Conservation (phyloP, 2,797 vertebrate genomes). For the Enteromius unitaeniatus region DNA sequence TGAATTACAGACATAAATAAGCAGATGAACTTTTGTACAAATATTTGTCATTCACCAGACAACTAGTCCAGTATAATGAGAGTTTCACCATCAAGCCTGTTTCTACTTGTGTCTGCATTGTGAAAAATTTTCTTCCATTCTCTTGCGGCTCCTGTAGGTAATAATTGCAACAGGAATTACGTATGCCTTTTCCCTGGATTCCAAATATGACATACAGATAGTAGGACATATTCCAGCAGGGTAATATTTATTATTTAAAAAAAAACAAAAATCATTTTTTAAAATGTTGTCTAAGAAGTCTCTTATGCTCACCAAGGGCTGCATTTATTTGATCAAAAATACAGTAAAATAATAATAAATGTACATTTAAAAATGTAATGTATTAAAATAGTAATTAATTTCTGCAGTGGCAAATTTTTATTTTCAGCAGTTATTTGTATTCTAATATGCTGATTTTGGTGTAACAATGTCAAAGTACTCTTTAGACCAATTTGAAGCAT, state of each 20-base stretch:
- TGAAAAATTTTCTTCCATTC: conserved; percentile 2
- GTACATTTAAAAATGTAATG: too few relatives aligned
- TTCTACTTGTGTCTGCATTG: not conserved
- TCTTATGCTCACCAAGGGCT: not conserved
- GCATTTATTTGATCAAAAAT: not conserved
- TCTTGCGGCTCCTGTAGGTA: conserved; percentile 75
- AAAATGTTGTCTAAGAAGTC: too few relatives aligned
- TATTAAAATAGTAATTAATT: not conserved
- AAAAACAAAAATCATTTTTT: too few relatives aligned
- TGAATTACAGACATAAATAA: not conserved
- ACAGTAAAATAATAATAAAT: not conserved
- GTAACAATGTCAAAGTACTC: not conserved
- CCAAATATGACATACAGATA: conserved; percentile 84
- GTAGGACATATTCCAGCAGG: conserved; percentile 90
- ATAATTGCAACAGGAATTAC: conserved; percentile 86
- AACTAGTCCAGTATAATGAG: not conserved
- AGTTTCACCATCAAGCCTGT: not conserved
- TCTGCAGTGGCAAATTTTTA: not conserved
- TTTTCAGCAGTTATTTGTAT: not conserved
- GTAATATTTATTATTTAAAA: conserved; percentile 69
- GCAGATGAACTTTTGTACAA: conserved; percentile 5
- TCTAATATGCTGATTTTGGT: not conserved
- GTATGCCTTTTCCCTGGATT: conserved; percentile 86
- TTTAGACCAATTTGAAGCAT: not conserved
- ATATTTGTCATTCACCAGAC: not conserved